phyloP scores from a whole-genome alignment of 37 sponge, comb jelly and placozoan genomes.

The Petrosia ficiformis region DNA sequence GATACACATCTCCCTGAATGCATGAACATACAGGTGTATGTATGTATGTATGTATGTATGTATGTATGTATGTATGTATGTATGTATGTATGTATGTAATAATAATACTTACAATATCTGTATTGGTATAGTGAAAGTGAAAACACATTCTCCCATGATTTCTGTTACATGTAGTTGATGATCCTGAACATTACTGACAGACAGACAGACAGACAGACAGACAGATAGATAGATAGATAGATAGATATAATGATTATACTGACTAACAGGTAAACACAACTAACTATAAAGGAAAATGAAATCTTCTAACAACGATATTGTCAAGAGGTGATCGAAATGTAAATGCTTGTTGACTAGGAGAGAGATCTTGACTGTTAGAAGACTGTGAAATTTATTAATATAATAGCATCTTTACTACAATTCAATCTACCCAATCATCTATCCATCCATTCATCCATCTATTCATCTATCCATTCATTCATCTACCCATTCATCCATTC shows the following conservation, averaged over 20 bases:
- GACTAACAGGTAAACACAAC: neutral
- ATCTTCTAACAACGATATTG: slow-evolving; percentile 44
- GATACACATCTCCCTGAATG: slow-evolving; percentile 24
- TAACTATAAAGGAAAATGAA: slow-evolving; percentile 43
- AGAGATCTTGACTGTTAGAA: neutral
- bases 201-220: too few relatives aligned
- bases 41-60: neutral
- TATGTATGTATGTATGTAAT: neutral
- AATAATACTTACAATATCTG: slow-evolving; percentile 65
- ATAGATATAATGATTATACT: neutral
- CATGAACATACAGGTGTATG: neutral
- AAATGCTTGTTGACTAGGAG: neutral
- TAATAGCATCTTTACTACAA: too few relatives aligned
- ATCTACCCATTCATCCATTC: too few relatives aligned
- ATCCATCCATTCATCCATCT: too few relatives aligned
- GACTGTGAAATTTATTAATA: too few relatives aligned
- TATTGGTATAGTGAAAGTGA: slow-evolving; percentile 67
- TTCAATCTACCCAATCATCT: too few relatives aligned
- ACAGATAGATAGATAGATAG: too few relatives aligned
- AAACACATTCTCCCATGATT: slow-evolving; percentile 75
- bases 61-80: neutral
- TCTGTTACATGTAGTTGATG: slow-evolving; percentile 56
- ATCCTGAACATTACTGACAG: neutral
- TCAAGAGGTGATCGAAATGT: slow-evolving; percentile 46
- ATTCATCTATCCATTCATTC: too few relatives aligned